These are phyloP conservation scores for Heliconius aoede DNA, from an alignment of 2,888 invertebrate species.

Conservation along the genomic window DNA sequence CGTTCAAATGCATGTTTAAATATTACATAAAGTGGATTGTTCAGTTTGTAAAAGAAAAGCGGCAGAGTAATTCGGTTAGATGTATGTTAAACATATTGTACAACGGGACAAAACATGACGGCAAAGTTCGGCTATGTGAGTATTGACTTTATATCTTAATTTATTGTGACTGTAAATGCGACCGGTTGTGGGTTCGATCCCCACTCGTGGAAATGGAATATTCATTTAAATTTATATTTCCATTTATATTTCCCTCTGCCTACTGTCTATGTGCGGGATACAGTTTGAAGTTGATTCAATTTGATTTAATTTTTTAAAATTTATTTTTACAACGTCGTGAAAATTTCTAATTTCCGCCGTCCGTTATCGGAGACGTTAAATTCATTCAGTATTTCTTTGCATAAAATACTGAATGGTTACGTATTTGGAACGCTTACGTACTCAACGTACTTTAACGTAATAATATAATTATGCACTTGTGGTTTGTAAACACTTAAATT, in stretches of 20 bases:
- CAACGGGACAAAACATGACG: conserved; percentile 85
- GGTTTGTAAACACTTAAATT: conserved; percentile 48
- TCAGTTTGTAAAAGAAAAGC: conserved; percentile 76
- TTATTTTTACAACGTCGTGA: conserved; percentile 44
- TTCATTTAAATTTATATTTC: too few species aligned
- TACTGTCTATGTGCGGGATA: too few species aligned
- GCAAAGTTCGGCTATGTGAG: conserved; percentile 85
- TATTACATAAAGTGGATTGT: conserved; percentile 80
- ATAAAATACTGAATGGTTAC: conserved; percentile 41
- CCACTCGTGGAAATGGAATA: too few species aligned
- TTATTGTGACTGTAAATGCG: too few species aligned
- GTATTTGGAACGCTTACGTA: conserved; percentile 24
- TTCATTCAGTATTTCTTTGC: conserved; percentile 43
- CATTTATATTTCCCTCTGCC: too few species aligned
- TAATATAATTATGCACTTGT: conserved; percentile 25
- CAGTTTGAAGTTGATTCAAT: too few species aligned
- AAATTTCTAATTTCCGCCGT: conserved; percentile 46
- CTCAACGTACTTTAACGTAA: conserved; percentile 26
- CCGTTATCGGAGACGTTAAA: conserved; percentile 45
- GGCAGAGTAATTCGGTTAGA: conserved; percentile 81
- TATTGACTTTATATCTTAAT: conserved; percentile 49
- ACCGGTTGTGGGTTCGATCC: too few species aligned
- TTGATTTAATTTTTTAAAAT: conserved; percentile 21
- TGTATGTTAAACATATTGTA: conserved; percentile 82
- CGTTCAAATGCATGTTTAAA: conserved; percentile 76